These are phyloP conservation scores for Portunus trituberculatus DNA, from an alignment of 1,140 invertebrate species.

Conservation along the genomic window DNA sequence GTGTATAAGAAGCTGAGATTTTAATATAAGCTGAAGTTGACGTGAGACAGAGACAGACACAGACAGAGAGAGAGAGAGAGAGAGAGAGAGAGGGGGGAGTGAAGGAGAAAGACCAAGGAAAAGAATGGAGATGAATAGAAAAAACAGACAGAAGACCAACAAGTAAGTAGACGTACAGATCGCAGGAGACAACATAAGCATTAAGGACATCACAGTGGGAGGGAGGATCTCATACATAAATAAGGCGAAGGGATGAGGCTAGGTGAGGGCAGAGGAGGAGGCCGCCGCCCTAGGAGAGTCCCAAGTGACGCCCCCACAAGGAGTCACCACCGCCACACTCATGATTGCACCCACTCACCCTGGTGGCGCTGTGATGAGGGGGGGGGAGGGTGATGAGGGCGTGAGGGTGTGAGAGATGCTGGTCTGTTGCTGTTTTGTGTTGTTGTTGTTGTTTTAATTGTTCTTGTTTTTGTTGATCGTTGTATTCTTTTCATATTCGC, in stretches of 20 bases:
- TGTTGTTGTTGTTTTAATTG: too few species aligned
- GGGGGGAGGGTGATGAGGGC: too few species aligned
- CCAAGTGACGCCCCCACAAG: not conserved
- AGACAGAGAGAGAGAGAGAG: not conserved
- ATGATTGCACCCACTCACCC: not conserved
- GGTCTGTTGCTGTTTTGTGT: too few species aligned
- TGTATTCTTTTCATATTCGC: not conserved
- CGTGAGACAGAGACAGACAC: not conserved
- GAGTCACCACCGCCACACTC: not conserved
- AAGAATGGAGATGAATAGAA: not conserved
- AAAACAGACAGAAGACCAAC: not conserved
- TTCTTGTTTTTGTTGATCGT: too few species aligned
- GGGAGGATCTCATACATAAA: not conserved
- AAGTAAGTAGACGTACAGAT: slow-evolving; percentile 13
- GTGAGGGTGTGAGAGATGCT: too few species aligned
- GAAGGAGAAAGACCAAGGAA: not conserved
- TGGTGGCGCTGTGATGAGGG: too few species aligned
- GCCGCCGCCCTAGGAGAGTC: not conserved
- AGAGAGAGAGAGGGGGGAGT: not conserved
- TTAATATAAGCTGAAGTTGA: too few species aligned
- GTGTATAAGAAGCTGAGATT: too few species aligned
- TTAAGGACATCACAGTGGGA: slow-evolving; percentile 9
- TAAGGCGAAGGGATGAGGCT: not conserved
- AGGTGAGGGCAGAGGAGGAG: not conserved
- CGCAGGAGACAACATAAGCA: slow-evolving; percentile 5